Percentiles rank a stretch among this genome's conserved stretches.
Evolutionary conservation across 2,113 vertebrate species (phyloP).

Genomic region (Tupaia tana): DNA sequence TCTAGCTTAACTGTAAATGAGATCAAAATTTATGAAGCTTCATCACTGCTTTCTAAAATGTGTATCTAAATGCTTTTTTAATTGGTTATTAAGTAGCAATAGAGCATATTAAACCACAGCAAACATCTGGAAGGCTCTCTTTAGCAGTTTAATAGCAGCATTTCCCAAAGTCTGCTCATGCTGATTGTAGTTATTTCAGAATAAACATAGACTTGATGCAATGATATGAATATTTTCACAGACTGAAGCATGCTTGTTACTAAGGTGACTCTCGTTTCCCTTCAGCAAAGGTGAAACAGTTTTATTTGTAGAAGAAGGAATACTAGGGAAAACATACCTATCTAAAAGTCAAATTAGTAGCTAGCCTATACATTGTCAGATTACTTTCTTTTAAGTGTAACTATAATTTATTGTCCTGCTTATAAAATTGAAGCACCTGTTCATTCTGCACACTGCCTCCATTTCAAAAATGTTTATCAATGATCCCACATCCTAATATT

Average conservation of each 20-base stretch:
- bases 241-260: neutral
- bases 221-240: neutral
- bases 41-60: neutral
- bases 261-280: neutral
- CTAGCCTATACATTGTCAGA: neutral
- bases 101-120: conserved; percentile 26
- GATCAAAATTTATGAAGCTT: conserved; percentile 53
- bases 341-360: neutral
- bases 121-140: conserved; percentile 59
- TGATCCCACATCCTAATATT: neutral
- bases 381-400: neutral
- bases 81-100: conserved; percentile 13
- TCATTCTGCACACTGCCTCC: fast-evolving
- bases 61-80: conserved; percentile 52
- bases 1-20: neutral
- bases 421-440: neutral
- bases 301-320: conserved; percentile 16
- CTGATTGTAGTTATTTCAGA: neutral
- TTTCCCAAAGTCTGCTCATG: neutral
- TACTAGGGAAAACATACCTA: neutral
- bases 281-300: neutral
- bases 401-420: neutral
- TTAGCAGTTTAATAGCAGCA: conserved; percentile 23
- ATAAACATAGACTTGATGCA: neutral
- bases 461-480: neutral